Percentiles rank a stretch among this genome's conserved stretches.
phyloP scores from a whole-genome alignment of 1,140 invertebrate species.

The Trigoniulus corallinus region DNA sequence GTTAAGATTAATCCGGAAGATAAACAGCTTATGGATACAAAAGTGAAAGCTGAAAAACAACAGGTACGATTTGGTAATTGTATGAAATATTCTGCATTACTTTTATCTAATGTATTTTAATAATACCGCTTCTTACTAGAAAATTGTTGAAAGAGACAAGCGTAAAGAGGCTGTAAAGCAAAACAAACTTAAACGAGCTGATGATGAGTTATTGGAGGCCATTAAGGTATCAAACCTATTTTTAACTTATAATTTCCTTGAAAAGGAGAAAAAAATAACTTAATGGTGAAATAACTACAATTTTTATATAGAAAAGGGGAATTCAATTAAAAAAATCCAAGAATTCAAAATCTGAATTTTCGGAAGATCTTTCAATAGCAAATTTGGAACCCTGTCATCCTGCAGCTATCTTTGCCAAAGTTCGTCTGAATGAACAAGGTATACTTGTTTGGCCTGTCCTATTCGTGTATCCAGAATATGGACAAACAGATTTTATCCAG shows the following conservation, averaged over 20 bases:
- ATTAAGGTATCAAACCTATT: constrained; percentile 28
- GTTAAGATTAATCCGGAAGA: too few relatives aligned
- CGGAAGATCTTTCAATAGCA: constrained; percentile 19
- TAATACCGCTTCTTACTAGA: constrained; percentile 27
- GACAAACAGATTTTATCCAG: constrained; percentile 51
- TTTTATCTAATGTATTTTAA: too few relatives aligned
- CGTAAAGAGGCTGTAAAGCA: constrained; percentile 36
- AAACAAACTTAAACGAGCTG: constrained; percentile 36
- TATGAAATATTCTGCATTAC: too few relatives aligned
- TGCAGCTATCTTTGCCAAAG: constrained; percentile 35
- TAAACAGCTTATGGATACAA: too few relatives aligned
- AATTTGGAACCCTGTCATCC: constrained; percentile 43
- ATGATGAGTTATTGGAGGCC: constrained; percentile 35
- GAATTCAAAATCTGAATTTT: too few relatives aligned
- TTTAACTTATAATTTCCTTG: constrained; percentile 31
- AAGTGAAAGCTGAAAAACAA: too few relatives aligned
- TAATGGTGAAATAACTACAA: constrained; percentile 3
- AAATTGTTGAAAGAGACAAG: constrained; percentile 37
- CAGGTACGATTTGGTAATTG: too few relatives aligned
- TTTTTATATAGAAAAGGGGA: constrained; percentile 16
- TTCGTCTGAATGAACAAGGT: constrained; percentile 37
- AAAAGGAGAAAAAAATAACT: too few relatives aligned
- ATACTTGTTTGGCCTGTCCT: constrained; percentile 60
- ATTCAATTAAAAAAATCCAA: too few relatives aligned
- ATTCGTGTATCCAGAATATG: constrained; percentile 65